Evolutionary conservation across 2,888 invertebrate genomes (phyloP), one percentile per base, ranked within the genome.

Genomic region (Tachina lurida): DNA sequence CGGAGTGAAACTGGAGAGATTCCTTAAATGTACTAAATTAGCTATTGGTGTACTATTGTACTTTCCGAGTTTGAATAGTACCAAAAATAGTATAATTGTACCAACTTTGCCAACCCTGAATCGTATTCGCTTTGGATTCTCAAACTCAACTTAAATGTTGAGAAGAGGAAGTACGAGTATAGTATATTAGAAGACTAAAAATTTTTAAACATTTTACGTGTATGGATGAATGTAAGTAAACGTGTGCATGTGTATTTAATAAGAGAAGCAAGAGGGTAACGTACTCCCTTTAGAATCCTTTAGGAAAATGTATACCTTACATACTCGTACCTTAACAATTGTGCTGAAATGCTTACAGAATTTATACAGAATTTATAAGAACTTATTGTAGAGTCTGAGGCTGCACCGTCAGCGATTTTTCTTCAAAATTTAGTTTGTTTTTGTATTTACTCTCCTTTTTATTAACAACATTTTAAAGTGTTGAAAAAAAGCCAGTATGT

Each of bases 351-450:
- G 31, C 39, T 19, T 17, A 47, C 63, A 58, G 45, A 70, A 31
- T 31, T 31, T 68, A 60, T 17, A 77, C 54, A 63, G 73, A 52
- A 47, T 17, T 10, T 71, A 71, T 60, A 45, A 62, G 54, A 76
- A 60, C n/a, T 47, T 76, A 71, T 17, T 62, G 39, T 65, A 77
- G 45, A 81, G 47, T 75, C 83, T 75, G 54, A 71, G 82, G 77
- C 82, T 78, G 85, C 82, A 78, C 58, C 71, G 83, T 86, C 86
- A 86, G 86, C 86, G 65, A 86, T 60, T 86, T 85, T 71, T 67
- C 79, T 70, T 78, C 10, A 56, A 70, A 75, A 71, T 83, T 78
- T 67, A 63, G 65, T 56, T 62, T 84, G 60, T 56, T 65, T 79
- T 45, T 12, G n/a, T 47, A 47, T 31, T 39, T 56, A 49, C 45